Evolutionary conservation across 2,113 vertebrate genomes (phyloP), one percentile per base, ranked within the genome.

Genomic region (Tinamus guttatus): DNA sequence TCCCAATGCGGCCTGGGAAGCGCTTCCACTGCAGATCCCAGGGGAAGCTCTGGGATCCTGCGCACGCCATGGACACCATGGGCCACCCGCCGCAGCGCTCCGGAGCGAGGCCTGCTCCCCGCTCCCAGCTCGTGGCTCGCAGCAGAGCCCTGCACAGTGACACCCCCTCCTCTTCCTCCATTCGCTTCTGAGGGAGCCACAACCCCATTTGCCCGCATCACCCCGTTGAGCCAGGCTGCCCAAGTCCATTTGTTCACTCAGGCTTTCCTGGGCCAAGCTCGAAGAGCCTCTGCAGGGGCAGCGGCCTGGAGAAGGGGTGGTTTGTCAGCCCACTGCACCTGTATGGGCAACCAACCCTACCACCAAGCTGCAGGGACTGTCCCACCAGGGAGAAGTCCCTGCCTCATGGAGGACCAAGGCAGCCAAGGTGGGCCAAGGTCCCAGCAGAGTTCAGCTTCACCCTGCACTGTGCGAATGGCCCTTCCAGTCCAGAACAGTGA

Each of bases 81-180:
- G 69, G 36, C 24, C 11, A 71, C 58, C 47, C 47, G 4, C 51
- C 59, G 32, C 19, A 36, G 75, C 11, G 19, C 36, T 41, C 11
- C 40, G 40, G 40, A 41, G 40, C 40, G 40, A 41, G 40, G 8
- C 40, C 40, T 8, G 40, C 11, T 41, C 40, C 40, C 40, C 40
- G n/a, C n/a, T n/a, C 77, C 74, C 45, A 36, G 82, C 62, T n/a
- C 3, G 0, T 97, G 96, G 97, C 62, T 96, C 95, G 95, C 49
- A 2, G 5, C 80, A 54, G 78, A 95, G 80, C 86, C 85, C 81
- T 8, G 93, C 77, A 56, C 76, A 54, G 3, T 59, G 22, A 38
- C 49, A 51, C 51, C 45, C 63, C 59, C 56, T 74, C 18, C 43
- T 91, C 27, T 63, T 75, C 62, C 74, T 69, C 56, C 1, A 0